Evolutionary conservation across 2,797 vertebrate genomes (phyloP).

Genomic region (Rousettus madagascariensis): DNA sequence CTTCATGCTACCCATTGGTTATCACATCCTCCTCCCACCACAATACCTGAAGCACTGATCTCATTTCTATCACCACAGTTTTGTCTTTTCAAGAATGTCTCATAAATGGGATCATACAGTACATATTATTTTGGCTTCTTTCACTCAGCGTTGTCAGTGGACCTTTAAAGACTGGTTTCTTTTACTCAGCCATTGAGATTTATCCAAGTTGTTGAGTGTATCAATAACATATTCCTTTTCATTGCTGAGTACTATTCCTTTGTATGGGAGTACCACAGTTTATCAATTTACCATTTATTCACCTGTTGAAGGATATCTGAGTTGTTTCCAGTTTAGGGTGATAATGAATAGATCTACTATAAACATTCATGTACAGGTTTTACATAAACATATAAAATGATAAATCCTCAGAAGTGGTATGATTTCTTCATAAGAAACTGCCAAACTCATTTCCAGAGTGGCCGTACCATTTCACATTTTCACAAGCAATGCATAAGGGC

Average conservation of each 20-base stretch:
- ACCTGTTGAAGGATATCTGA: not conserved
- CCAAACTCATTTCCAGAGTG: not conserved
- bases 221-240: not conserved
- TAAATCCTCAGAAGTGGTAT: not conserved
- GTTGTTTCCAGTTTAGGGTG: not conserved
- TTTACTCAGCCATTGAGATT: not conserved
- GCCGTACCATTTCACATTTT: not conserved
- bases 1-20: too few species aligned
- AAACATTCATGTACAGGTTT: not conserved
- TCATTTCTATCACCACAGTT: not conserved
- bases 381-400: not conserved
- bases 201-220: rapidly evolving
- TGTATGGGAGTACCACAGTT: not conserved
- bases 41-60: not conserved
- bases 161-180: not conserved
- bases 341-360: not conserved
- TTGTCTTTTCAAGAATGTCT: not conserved
- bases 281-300: not conserved
- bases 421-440: not conserved
- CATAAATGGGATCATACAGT: not conserved
- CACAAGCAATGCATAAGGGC: not conserved
- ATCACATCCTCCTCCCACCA: too few species aligned
- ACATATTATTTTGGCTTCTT: not conserved
- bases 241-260: not conserved
- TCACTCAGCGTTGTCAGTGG: not conserved